Base-by-base conservation (phyloP, 92 coral and sea anemone genomes). In the Parazoanthus atlanticus region DNA sequence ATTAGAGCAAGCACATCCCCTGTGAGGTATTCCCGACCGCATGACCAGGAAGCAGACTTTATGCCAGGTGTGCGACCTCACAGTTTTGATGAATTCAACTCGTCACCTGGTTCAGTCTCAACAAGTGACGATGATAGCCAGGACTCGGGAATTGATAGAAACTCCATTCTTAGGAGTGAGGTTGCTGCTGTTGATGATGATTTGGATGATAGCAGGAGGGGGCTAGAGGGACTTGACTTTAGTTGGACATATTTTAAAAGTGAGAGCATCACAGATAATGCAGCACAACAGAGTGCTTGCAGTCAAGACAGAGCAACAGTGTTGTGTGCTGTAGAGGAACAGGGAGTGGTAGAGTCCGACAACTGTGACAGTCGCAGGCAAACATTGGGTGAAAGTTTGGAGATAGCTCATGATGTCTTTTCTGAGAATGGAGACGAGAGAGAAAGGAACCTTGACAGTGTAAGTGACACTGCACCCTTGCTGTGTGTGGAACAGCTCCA, bases 141-240 rank as follows among this genome's bases (percentile, higher is more conserved):
- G 26, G 98, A 95, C 80, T 95, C 98, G 15, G 98, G 98, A 72
- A 95, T 95, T 76, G 98, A 93, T 15, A 92, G 94, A 47, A 88
- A 88, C 21, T 79, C 96, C 5, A 80, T 92, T 65, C 58, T 84
- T 9, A 74, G 82, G 69, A 81, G 92, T 82, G 81, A 86, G 69
- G 80, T 89, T 72, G 23, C 82, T 40, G 33, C 75, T 11, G 74
- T 79, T 78, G 89, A 81, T 32, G 92, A 81, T 31, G 94, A 86
- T 58, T 70, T 71, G 66, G 77, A 70, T 6, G 91, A 73, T n/a
- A 40, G 32, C 73, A 85, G 83, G 64, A 40, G 61, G 33, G 26
- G 74, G 3, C 85, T 88, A 40, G 85, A 70, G 38, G 88, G 69
- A 16, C 93, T 95, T 64, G 81, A 79, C 71, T 95, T 93, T 80